phyloP scores from a whole-genome alignment of 1,140 invertebrate species.

The Heliothis subflexa region DNA sequence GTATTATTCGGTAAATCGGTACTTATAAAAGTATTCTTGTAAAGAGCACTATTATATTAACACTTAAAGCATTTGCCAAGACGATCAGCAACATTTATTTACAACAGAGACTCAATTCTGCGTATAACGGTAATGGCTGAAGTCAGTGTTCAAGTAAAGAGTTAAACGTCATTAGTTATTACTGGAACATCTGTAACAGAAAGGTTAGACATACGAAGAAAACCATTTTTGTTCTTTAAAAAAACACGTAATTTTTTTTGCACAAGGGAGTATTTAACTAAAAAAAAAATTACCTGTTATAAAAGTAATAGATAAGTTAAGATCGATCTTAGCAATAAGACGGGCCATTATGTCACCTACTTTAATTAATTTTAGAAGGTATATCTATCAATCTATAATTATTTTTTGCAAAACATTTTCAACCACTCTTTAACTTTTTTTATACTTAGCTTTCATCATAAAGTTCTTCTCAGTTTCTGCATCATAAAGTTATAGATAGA shows the following conservation, averaged over 20 bases:
- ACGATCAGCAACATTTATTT: constrained; percentile 74
- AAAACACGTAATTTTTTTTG: no score
- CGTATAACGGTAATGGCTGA: constrained; percentile 51
- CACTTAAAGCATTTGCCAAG: constrained; percentile 81
- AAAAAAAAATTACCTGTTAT: no score
- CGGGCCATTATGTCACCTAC: no score
- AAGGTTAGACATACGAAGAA: constrained; percentile 16
- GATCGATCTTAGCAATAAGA: no score
- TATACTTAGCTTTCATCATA: background rate
- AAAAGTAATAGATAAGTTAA: no score
- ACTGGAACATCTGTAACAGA: constrained; percentile 44
- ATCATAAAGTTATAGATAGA: no score
- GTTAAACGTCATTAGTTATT: constrained; percentile 41
- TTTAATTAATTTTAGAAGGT: no score
- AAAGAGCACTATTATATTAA: constrained; percentile 65
- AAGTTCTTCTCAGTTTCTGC: background rate
- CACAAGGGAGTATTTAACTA: no score
- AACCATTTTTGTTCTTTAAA: background rate
- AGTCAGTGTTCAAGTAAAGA: constrained; percentile 60
- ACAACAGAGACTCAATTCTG: constrained; percentile 52
- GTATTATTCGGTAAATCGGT: background rate
- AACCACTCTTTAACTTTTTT: no score
- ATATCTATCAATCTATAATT: no score
- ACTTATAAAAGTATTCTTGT: constrained; percentile 43
- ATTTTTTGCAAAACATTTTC: no score